A percentile compares a stretch with the other conserved stretches of the same genome.
phyloP scores from a whole-genome alignment of 2,888 invertebrate species.

The Aphrophora alni region DNA sequence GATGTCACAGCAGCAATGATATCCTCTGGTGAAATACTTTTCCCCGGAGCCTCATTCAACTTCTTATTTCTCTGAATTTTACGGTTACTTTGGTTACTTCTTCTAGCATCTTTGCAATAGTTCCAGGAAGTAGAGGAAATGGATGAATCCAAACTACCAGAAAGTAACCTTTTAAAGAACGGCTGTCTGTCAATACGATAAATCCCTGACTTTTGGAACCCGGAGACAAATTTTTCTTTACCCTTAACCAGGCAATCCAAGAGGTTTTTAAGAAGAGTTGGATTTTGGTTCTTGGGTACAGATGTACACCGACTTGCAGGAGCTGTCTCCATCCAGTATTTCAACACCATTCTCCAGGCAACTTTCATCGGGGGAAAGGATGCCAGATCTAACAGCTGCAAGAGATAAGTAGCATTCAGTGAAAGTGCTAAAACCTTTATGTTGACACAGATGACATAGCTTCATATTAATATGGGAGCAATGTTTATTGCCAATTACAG shows the following conservation, averaged over 20 bases:
- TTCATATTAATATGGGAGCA: constrained; percentile 33
- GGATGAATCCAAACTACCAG: neutral
- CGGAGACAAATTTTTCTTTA: neutral
- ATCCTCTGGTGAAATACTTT: neutral
- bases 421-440: constrained; percentile 50
- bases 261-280: constrained; percentile 31
- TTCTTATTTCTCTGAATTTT: neutral
- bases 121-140: neutral
- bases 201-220: neutral
- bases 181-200: neutral
- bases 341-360: constrained; percentile 40
- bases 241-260: constrained; percentile 21
- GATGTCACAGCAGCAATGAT: neutral
- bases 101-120: neutral
- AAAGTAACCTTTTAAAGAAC: neutral
- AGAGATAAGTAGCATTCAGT: constrained; percentile 43
- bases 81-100: neutral
- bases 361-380: constrained; percentile 47
- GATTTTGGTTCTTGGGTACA: constrained; percentile 39
- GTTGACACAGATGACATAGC: constrained; percentile 40
- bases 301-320: constrained; percentile 10
- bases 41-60: neutral
- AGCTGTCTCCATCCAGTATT: constrained; percentile 23
- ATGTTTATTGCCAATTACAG: constrained; percentile 40
- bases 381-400: constrained; percentile 40